Evolutionary conservation across 1,140 invertebrate genomes (phyloP).

Genomic region (Rhagoletis pomonella): DNA sequence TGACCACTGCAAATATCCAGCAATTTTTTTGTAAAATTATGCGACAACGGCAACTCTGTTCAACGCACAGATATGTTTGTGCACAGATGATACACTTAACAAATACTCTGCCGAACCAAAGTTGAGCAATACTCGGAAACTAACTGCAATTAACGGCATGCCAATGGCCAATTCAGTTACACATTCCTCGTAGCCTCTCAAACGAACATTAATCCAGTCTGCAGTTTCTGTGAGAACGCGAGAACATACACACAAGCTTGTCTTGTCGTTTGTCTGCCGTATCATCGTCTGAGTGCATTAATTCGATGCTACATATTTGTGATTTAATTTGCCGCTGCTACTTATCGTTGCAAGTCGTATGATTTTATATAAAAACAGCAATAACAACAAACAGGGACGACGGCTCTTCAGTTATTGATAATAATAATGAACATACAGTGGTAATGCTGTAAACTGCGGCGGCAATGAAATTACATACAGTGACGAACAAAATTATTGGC

Average conservation of each 20-base stretch:
- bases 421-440: neutral
- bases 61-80: too few relatives aligned
- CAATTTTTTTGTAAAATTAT: too few relatives aligned
- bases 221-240: neutral
- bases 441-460: neutral
- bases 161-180: too few relatives aligned
- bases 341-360: neutral
- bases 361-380: neutral
- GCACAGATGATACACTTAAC: too few relatives aligned
- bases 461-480: neutral
- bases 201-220: slow-evolving; percentile 11
- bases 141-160: too few relatives aligned
- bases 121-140: too few relatives aligned
- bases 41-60: too few relatives aligned
- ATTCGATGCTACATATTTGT: neutral
- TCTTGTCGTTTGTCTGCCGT: neutral
- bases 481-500: too few relatives aligned
- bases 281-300: slow-evolving; percentile 20
- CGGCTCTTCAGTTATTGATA: slow-evolving; percentile 3
- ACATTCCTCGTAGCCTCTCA: neutral
- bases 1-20: too few relatives aligned
- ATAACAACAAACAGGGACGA: neutral
- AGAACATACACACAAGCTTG: too few relatives aligned
- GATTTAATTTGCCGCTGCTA: slow-evolving; percentile 25
- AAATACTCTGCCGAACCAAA: too few relatives aligned